Conservation (phyloP, 1,140 invertebrate genomes). For the Zophobas morio region DNA sequence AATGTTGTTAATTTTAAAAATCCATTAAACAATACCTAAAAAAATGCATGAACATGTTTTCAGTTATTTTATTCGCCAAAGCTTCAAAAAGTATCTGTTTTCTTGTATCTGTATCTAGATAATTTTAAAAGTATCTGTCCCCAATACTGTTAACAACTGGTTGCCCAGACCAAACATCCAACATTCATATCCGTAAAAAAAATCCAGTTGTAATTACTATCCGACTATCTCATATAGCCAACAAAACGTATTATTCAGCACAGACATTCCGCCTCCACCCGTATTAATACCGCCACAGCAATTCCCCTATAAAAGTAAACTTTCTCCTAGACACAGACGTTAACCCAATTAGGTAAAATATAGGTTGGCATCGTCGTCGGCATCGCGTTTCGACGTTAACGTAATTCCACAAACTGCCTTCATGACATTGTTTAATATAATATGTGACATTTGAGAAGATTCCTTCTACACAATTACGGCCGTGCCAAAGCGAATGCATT, state of each 20-base stretch:
- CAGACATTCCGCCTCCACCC: too few relatives aligned
- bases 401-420: conserved; percentile 47
- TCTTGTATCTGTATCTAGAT: too few relatives aligned
- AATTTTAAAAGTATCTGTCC: too few relatives aligned
- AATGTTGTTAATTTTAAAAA: too few relatives aligned
- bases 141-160: too few relatives aligned
- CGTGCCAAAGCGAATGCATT: conserved; percentile 56
- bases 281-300: neutral
- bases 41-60: too few relatives aligned
- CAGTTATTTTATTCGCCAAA: too few relatives aligned
- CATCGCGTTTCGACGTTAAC: conserved; percentile 32
- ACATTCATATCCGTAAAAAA: too few relatives aligned
- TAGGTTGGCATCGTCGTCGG: neutral
- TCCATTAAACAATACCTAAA: too few relatives aligned
- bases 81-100: too few relatives aligned
- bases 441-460: conserved; percentile 56
- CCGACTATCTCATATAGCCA: neutral
- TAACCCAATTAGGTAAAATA: conserved; percentile 14
- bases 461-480: conserved; percentile 54
- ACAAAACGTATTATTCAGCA: neutral
- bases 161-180: too few relatives aligned
- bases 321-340: conserved; percentile 2
- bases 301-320: conserved; percentile 6
- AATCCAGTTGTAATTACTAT: too few relatives aligned
- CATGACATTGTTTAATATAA: conserved; percentile 50